Evolutionary conservation across 2,797 vertebrate genomes (phyloP).

Genomic region (Sparus aurata): DNA sequence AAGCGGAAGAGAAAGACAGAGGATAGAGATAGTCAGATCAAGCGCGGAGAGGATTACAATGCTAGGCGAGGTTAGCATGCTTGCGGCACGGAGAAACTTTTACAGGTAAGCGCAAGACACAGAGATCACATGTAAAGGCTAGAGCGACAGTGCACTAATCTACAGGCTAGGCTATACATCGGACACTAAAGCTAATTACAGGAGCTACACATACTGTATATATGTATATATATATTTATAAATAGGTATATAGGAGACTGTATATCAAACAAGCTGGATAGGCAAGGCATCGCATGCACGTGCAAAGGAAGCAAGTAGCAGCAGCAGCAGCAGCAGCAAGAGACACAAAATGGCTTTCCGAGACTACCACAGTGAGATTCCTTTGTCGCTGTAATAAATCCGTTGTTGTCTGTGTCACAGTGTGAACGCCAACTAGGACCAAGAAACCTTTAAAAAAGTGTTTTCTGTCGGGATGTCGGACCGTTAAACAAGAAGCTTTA

Average conservation of each 20-base stretch:
- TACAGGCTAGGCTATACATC: constrained; percentile 83
- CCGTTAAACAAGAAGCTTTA: constrained; percentile 48
- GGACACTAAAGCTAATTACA: constrained; percentile 83
- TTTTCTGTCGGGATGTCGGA: constrained; percentile 36
- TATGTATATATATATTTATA: constrained; percentile 67
- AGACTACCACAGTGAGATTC: constrained; percentile 61
- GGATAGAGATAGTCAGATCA: constrained; percentile 74
- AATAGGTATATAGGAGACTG: constrained; percentile 77
- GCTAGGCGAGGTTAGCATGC: constrained; percentile 84
- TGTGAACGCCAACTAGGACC: constrained; percentile 32
- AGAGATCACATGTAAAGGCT: constrained; percentile 83
- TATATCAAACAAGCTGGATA: constrained; percentile 83
- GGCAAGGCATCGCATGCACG: constrained; percentile 87
- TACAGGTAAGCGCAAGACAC: constrained; percentile 77
- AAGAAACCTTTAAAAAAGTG: not conserved
- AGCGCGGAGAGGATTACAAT: constrained; percentile 77
- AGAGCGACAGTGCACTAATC: constrained; percentile 83
- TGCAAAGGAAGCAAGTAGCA: constrained; percentile 83
- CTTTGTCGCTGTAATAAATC: constrained; percentile 34
- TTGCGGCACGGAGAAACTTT: constrained; percentile 76
- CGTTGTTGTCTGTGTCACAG: constrained; percentile 73
- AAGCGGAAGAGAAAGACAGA: constrained; percentile 77
- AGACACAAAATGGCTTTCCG: constrained; percentile 67
- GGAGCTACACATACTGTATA: constrained; percentile 78
- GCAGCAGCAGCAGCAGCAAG: constrained; percentile 73